Percentiles rank a stretch among this genome's conserved stretches.
Evolutionary conservation across 1,140 invertebrate genomes (phyloP).

Genomic region (Triops longicaudatus): DNA sequence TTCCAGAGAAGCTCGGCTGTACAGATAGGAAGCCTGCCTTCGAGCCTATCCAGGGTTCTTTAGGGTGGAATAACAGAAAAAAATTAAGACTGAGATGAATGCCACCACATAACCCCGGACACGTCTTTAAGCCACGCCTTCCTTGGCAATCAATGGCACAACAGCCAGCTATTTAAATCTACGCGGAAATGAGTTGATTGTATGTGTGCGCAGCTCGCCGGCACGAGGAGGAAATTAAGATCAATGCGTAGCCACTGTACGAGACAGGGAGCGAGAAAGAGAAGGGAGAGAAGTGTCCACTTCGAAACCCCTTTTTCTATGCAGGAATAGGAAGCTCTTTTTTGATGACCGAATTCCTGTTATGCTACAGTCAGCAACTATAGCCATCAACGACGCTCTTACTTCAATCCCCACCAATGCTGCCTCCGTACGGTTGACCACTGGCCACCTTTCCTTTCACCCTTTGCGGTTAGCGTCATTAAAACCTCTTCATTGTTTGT

Average conservation of each 20-base stretch:
- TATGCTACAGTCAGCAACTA: not conserved
- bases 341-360: constrained; percentile 9
- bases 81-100: not conserved
- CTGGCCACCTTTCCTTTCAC: not conserved
- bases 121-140: not conserved
- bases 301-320: constrained; percentile 2
- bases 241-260: not conserved
- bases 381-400: not conserved
- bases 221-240: constrained; percentile 8
- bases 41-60: too few species aligned
- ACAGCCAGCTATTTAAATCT: not conserved
- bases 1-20: too few species aligned
- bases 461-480: not conserved
- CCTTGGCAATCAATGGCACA: constrained; percentile 10
- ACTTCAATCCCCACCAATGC: not conserved
- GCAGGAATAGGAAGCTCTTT: constrained; percentile 5
- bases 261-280: not conserved
- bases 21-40: too few species aligned
- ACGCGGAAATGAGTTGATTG: constrained; percentile 7
- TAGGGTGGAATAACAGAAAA: not conserved
- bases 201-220: constrained; percentile 13
- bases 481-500: not conserved
- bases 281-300: not conserved
- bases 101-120: not conserved
- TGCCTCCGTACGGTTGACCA: not conserved